Conservation (phyloP, 2,888 invertebrate species). For the Conomelus anceps region DNA sequence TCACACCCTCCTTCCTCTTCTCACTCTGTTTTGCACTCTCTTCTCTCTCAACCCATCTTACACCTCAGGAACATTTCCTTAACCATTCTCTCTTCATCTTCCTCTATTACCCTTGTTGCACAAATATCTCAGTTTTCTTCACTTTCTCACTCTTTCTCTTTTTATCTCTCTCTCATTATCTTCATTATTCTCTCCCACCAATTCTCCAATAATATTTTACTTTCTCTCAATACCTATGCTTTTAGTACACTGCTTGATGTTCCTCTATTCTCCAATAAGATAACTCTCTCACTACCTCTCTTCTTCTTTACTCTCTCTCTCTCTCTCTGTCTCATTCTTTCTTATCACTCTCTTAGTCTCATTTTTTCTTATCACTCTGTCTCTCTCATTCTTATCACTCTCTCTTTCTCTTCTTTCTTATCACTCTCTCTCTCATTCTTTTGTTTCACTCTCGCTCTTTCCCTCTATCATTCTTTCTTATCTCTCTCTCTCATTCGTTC, state of each 20-base stretch:
- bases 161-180: neutral
- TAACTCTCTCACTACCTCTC: neutral
- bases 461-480: neutral
- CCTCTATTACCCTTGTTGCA: neutral
- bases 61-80: too few species aligned
- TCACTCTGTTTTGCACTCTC: neutral
- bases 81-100: neutral
- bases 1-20: neutral
- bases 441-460: neutral
- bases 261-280: too few species aligned
- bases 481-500: neutral
- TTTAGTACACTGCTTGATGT: too few species aligned
- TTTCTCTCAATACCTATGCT: neutral
- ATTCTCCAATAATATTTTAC: neutral
- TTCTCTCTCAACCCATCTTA: neutral
- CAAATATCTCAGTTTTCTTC: neutral
- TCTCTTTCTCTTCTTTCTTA: neutral
- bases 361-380: too few species aligned
- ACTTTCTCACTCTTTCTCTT: neutral
- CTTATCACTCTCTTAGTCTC: too few species aligned
- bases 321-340: too few species aligned
- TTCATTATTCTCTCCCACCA: neutral
- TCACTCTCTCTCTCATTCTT: neutral
- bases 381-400: too few species aligned
- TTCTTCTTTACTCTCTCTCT: neutral